Base-by-base conservation (phyloP, 2,113 vertebrate genomes). In the Poecile atricapillus region DNA sequence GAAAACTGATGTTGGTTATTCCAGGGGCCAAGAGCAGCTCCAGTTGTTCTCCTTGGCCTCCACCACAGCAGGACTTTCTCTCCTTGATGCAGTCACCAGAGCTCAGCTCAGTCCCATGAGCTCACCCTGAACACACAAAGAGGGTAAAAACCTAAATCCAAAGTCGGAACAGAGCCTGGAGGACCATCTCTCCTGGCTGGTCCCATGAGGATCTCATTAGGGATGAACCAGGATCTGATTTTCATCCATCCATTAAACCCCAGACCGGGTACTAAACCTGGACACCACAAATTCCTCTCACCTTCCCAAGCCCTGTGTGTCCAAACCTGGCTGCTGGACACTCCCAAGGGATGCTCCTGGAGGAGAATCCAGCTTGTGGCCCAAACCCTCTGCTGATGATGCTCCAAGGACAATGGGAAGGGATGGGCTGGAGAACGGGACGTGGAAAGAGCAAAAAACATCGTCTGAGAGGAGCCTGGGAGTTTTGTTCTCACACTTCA, bases 111-210 rank as follows among this genome's bases (percentile, higher is more conserved):
- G 37, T 4, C 39, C 56, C 68, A 33, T 0, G 0, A 62, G 76
- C 17, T 83, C 65, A 16, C 0, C 0, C 23, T 46, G 55, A 62
- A 47, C 16, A 3, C 21, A 25, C 5, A 52, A 1, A 60, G 24
- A 50, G n/a, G 30, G 16, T 5, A 10, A 83, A 76, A 80, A 3
- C 33, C 39, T 15, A 35, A 88, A 50, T 49, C 27, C 58, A 30
- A 64, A 52, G 8, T 10, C 14, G 71, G 2, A n/a, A 21, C 0
- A 5, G 33, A 55, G 12, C 5, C 13, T 3, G 47, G 75, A 24
- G 35, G 21, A 25, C 5, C 39, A 9, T 39, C 23, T 3, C 23
- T 56, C 18, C 70, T 24, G 20, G 59, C 33, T 77, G 41, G 28
- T 56, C 22, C 70, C 30, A 1, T 3, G 23, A 35, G 37, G 53